Base-by-base conservation (phyloP, 2,888 invertebrate species). In the Sarcophaga carnaria region DNA sequence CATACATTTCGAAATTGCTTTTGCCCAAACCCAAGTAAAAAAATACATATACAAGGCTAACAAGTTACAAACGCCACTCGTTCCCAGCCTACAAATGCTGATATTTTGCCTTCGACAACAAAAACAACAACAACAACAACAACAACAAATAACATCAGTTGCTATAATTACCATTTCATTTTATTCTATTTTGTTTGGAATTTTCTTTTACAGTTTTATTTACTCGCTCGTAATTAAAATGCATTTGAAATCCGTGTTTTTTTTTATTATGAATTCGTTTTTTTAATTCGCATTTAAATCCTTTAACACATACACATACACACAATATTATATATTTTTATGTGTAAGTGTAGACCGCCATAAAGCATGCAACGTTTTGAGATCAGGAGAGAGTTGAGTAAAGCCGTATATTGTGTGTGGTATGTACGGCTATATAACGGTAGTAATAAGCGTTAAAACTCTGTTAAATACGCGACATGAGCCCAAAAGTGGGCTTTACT, bases 101-200 rank as follows among this genome's bases (percentile, higher is more conserved):
- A n/a, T n/a, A 37, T 27, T 54, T 54, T 14, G 54, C 17, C 54
- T 17, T 54, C 12, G 17, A 17, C 54, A 54, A 54, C 54, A 49
- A 14, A 49, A 49, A 4, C 22, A 22, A 22, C 22, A 49, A 49
- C 0, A 14, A 63, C 20, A 10, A 27, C 11, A 22, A n/a, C 47
- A 71, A 47, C 64, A 82, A 81, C 54, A 54, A 82, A 81, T 17
- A 54, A 71, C 27, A 75, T 47, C 81, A 87, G 79, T 87, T 87
- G 87, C 87, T 87, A 87, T 87, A 87, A 87, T 87, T 87, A 87
- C 87, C 87, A 87, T 87, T 87, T 87, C 72, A 79, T 82, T 84
- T 76, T 27, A 75, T 83, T 47, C 78, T 63, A n/a, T 70, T 70
- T 69, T 70, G 54, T 69, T 83, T 72, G 3, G 17, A 4, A 54